Conservation (phyloP, 2,888 invertebrate genomes). For the Tipula unca region DNA sequence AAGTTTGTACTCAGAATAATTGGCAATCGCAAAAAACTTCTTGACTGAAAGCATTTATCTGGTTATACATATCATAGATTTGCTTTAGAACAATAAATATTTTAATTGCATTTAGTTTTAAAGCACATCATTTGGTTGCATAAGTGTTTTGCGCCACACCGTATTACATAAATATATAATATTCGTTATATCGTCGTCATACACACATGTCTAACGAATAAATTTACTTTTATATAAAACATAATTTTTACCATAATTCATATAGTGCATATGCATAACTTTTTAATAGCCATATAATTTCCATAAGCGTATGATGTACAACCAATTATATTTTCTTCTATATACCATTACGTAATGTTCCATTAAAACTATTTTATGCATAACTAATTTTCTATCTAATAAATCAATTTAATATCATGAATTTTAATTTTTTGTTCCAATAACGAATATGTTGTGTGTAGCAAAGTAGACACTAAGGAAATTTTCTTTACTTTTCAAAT, state of each 20-base stretch:
- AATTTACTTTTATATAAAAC: not conserved
- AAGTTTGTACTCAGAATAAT: no score
- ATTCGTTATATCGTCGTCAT: no score
- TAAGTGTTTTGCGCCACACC: no score
- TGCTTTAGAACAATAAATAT: no score
- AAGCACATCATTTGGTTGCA: no score
- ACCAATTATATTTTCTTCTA: not conserved
- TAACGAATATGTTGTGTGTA: no score
- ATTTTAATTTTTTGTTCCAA: not conserved
- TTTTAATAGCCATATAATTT: not conserved
- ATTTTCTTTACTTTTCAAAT: not conserved
- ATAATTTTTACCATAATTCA: not conserved
- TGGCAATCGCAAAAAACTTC: no score
- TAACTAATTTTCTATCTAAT: not conserved
- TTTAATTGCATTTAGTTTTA: no score
- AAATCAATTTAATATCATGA: not conserved
- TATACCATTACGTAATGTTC: not conserved
- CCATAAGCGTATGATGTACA: not conserved
- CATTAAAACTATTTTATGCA: not conserved
- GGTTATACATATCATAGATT: no score
- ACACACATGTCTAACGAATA: not conserved
- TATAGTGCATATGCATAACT: not conserved
- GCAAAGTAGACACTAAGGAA: not conserved
- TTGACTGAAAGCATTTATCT: no score
- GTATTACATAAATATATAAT: no score